A percentile compares a stretch with the other conserved stretches of the same genome.
Conservation (phyloP, 2,888 invertebrate genomes). For the Ctenicera cuprea region DNA sequence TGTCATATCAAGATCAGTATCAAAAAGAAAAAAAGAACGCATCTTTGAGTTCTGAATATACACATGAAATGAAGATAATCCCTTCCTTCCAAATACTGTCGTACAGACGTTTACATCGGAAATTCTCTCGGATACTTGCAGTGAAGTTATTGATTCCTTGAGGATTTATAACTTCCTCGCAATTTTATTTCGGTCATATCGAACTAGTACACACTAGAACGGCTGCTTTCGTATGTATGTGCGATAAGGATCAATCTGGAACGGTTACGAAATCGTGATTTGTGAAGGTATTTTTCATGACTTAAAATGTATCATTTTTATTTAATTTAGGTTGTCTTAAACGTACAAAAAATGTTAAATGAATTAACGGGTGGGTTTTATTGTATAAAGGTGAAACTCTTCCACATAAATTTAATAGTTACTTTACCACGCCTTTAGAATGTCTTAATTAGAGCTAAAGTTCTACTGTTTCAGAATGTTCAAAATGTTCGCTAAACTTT, state of each 20-base stretch:
- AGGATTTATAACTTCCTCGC: constrained; percentile 3
- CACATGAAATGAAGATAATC: neutral
- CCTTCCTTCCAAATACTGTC: constrained; percentile 3
- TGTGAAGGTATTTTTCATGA: too few species aligned
- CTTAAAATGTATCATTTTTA: too few species aligned
- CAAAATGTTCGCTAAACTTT: constrained; percentile 3
- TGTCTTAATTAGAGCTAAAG: neutral
- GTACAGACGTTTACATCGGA: constrained; percentile 3
- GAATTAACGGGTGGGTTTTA: too few species aligned
- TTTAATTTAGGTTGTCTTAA: too few species aligned
- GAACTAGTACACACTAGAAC: too few species aligned
- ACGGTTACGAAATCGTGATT: too few species aligned
- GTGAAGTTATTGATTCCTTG: neutral
- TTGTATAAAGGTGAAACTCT: neutral
- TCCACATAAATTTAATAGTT: constrained; percentile 2
- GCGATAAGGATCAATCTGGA: too few species aligned
- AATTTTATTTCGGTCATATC: neutral
- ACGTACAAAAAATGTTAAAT: too few species aligned
- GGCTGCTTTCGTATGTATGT: too few species aligned
- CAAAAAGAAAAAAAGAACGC: too few species aligned
- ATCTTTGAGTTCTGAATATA: too few species aligned
- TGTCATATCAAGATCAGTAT: too few species aligned
- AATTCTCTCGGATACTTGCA: neutral
- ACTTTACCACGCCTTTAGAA: constrained; percentile 2
- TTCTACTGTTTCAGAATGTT: constrained; percentile 5